Percentiles rank a stretch among this genome's conserved stretches.
Evolutionary conservation across 2,113 vertebrate species (phyloP).

Genomic region (Physeter macrocephalus): DNA sequence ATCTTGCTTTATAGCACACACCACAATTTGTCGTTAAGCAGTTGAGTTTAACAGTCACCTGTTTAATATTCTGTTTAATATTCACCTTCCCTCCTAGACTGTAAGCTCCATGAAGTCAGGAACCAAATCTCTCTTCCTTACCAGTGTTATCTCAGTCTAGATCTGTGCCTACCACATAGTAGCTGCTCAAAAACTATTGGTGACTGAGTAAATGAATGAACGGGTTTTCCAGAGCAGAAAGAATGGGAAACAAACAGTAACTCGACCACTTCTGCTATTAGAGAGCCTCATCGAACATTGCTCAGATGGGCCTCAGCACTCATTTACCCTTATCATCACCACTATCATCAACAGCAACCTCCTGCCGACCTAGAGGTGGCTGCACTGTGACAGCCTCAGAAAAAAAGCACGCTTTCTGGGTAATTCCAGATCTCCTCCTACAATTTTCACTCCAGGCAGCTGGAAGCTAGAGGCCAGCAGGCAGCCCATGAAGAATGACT

Average conservation of each 20-base stretch:
- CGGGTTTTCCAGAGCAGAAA: slow-evolving; percentile 18
- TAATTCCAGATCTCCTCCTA: slow-evolving; percentile 56
- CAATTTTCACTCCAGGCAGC: slow-evolving; percentile 64
- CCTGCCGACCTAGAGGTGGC: slow-evolving; percentile 47
- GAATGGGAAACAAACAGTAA: background rate
- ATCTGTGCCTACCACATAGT: background rate
- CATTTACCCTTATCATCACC: slow-evolving; percentile 22
- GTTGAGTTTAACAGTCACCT: background rate
- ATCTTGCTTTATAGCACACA: background rate
- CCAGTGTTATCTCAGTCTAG: background rate
- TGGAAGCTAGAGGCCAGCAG: slow-evolving; percentile 12
- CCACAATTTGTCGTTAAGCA: background rate
- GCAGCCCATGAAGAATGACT: background rate
- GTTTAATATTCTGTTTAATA: background rate
- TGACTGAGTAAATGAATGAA: background rate
- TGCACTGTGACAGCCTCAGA: background rate
- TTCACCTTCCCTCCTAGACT: background rate
- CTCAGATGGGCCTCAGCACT: background rate
- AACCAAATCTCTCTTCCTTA: background rate
- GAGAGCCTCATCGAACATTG: background rate
- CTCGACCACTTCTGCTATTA: background rate
- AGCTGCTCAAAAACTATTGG: background rate
- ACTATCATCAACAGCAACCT: background rate
- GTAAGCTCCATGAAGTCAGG: background rate
- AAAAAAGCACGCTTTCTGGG: slow-evolving; percentile 15